These are phyloP conservation scores for Thymallus thymallus DNA, from an alignment of 2,113 vertebrate genomes.

Conservation along the genomic window DNA sequence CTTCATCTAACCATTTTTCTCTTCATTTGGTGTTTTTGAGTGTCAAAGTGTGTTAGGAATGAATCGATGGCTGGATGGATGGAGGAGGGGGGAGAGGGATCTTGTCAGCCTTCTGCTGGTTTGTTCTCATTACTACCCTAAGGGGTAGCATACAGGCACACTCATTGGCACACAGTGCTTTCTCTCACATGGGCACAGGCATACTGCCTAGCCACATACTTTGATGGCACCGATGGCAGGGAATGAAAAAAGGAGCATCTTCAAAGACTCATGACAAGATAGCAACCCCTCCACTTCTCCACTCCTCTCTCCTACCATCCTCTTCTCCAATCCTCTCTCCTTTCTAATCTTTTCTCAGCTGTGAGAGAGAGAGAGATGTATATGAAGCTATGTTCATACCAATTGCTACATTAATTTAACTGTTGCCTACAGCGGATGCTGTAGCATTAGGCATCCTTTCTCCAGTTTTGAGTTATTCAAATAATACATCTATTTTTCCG, in stretches of 20 bases:
- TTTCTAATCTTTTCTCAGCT: too few relatives aligned
- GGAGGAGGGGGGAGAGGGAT: conserved; percentile 15
- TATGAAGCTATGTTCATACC: conserved; percentile 47
- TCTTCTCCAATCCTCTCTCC: conserved; percentile 52
- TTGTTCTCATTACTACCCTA: conserved; percentile 53
- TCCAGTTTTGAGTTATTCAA: conserved; percentile 36
- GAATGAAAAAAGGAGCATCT: conserved; percentile 58
- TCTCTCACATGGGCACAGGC: not conserved
- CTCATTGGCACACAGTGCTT: not conserved
- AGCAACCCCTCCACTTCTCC: conserved; percentile 48
- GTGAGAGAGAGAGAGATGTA: conserved; percentile 38
- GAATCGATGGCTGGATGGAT: not conserved
- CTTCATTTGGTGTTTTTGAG: conserved; percentile 2
- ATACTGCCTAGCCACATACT: conserved; percentile 42
- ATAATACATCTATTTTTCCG: conserved; percentile 48
- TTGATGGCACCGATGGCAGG: conserved; percentile 73
- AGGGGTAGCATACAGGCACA: conserved; percentile 31
- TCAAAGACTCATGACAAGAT: conserved; percentile 76
- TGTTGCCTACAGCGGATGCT: conserved; percentile 43
- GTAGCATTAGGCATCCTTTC: not conserved
- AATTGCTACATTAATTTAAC: conserved; percentile 46
- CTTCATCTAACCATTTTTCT: conserved; percentile 16
- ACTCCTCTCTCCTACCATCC: conserved; percentile 44
- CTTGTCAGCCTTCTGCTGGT: too few relatives aligned
- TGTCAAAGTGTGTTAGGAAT: not conserved